Base-by-base conservation (phyloP, 2,888 invertebrate species). In the Scaptomyza flava region DNA sequence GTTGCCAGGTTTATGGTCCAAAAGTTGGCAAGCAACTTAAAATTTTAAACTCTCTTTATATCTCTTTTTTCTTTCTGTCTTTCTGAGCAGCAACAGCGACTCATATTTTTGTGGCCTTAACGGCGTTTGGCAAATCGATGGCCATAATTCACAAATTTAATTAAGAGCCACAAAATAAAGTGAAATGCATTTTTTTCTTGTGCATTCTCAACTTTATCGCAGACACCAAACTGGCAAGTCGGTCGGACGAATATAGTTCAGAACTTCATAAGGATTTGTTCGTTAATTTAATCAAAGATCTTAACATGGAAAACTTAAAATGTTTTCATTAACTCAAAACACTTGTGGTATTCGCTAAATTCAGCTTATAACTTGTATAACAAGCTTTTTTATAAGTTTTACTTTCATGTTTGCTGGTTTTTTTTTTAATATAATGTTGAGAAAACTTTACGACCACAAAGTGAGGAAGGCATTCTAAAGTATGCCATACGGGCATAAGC, bases 71-170 rank as follows among this genome's bases (percentile, higher is more conserved):
- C 8, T 38, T 2, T 36, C 23, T 23, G 3, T 23, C 38, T 14
- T 14, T 14, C 38, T 3, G 38, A 51, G 43, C 36, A 11, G 27
- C 66, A 48, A 48, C 12, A 52, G 61, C 67, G 78, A 65, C 70
- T 85, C 86, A 82, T 87, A 88, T 88, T 85, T 87, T 86, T 82
- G 84, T 85, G 83, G 86, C 77, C 83, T 89, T 87, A 79, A 85
- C 82, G 79, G 79, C 76, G 73, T 77, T 78, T 79, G 79, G 68
- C 79, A 81, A 83, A 88, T 80, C 87, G 81, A 77, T 48, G 79
- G 77, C 77, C 88, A 88, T 88, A 89, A 86, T 86, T 89, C 87
- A 89, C 89, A 88, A 88, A 88, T 89, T 88, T 89, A 88, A 89
- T 88, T 88, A 88, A 81, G 89, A 84, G 87, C 68, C 79, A 68